Base-by-base conservation (phyloP, 1,140 invertebrate genomes). In the Drosophila obscura region DNA sequence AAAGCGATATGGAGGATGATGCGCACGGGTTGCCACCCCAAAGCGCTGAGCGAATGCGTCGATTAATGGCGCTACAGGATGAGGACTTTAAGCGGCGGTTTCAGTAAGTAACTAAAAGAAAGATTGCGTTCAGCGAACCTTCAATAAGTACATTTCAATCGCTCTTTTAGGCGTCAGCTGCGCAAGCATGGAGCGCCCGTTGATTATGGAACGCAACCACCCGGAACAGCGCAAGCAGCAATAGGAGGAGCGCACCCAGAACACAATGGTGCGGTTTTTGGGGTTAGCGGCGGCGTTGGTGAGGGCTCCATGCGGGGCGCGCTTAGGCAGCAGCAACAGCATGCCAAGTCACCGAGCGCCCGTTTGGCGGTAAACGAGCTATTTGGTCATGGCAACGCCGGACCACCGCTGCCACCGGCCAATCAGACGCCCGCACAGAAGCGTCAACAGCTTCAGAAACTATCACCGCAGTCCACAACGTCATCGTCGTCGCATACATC, bases 31-130 rank as follows among this genome's bases (percentile, higher is more conserved):
- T 91, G 73, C 90, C 90, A 46, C 90, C 90, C 35, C 90, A 91
- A 73, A 91, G 90, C 55, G 90, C 88, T 61, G 90, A 91, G 60
- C 90, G 90, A 15, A 91, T 91, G 90, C 80, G 88, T 73, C 78
- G 85, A 13, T 66, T 80, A 77, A 91, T 90, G 76, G 91, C 71
- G 73, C 94, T 92, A 79, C 93, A 92, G 92, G 90, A 91, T 55
- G 92, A 91, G 92, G 93, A 91, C 46, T 91, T 91, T 59, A 87
- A 91, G 59, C 79, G 90, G 63, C 84, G 80, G 69, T 91, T 91
- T 91, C 90, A 90, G 90, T 91, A 65, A 91, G 88, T 84, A 61
- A 5, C 19, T n/a, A 5, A 19, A 1, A 0, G 2, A 26, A 13
- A 5, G 35, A 13, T 11, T 11, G 11, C 5, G 3, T 1, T 13